Evolutionary conservation across 2,113 vertebrate species (phyloP), one percentile per base, ranked within the genome.

Genomic region (Lucifuga dentata): DNA sequence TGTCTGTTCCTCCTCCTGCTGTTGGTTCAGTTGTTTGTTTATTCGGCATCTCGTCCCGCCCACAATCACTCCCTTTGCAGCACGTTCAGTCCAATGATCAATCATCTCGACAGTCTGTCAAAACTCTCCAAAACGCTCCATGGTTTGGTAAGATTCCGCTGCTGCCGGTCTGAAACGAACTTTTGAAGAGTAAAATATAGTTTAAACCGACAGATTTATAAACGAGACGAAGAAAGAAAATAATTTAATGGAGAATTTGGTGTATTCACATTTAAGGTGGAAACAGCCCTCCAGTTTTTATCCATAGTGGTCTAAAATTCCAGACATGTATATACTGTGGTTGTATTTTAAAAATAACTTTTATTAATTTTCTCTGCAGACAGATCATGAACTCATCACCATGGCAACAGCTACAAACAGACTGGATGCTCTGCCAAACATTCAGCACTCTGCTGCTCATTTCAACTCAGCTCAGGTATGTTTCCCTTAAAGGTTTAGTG

Each of bases 1-100:
- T 67, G 40, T 64, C 52, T 90, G 8, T 33, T 91, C 64, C 57
- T 48, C 55, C 49, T 91, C 75, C 74, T 92, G 78, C 64, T 90
- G 3, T 55, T 89, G 79, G 76, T 68, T 5, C 81, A 89, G 62
- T 57, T 89, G 61, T 60, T 87, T 0, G 53, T 60, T 68, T 67
- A 13, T 0, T 68, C 83, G 0, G 59, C 65, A 0, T 52, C 68
- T 21, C 78, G 2, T n/a, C 73, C 87, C 40, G 0, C 48, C 45
- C 13, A 5, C n/a, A 2, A 3, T 1, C 13, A 9, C 3, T 2
- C 51, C 8, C 45, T 62, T 19, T 86, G 84, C 10, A 12, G 13
- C 0, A 1, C 0, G 10, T 63, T 90, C 1, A 13, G 0, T 0
- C 24, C 19, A 0, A 89, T 92, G 67, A 12, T 21, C 17, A 19